Base-by-base conservation (phyloP, 1,140 invertebrate species). In the Leptopilina boulardi region DNA sequence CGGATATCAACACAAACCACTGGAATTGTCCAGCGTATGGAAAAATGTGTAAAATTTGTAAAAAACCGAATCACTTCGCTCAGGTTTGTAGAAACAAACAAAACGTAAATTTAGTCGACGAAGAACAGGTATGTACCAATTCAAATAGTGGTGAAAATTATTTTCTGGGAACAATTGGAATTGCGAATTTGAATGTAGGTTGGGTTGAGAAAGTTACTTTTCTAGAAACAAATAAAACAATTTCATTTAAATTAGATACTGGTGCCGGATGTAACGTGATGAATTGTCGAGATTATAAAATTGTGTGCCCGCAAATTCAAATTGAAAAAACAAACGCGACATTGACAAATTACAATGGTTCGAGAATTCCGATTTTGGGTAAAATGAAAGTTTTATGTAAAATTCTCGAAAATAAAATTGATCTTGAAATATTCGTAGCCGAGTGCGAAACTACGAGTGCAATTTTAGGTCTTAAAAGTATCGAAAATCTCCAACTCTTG, bases 31-130 rank as follows among this genome's bases (percentile, higher is more conserved):
- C 70, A 56, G 75, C 70, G 4, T 77, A 30, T 13, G 59, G 66
- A 30, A 77, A 77, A 23, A 11, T 47, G 18, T 73, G 71, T 59
- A 70, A 59, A 34, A 15, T 18, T n/a, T 76, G 76, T 59, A 73
- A 73, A 23, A 72, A 71, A n/a, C 26, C 21, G 10, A 70, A 74
- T 44, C 71, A 73, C 30, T 77, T 77, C 11, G 54, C 72, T 8
- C 71, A 74, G 42, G 34, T 73, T 6, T 75, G 72, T 15, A 47
- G 42, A 18, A 73, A 15, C 72, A 51, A 51, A 23, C 18, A 56
- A 70, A 71, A 23, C 21, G 44, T 76, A 26, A 70, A 70, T 66
- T 15, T 34, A 19, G 13, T 42, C n/a, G 47, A 51, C 1, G 13
- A n/a, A 42, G 4, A 66, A 30, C 9, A n/a, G 23, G 26, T 66